phyloP scores from a whole-genome alignment of 2,888 invertebrate genomes.

The Danaus chrysippus region DNA sequence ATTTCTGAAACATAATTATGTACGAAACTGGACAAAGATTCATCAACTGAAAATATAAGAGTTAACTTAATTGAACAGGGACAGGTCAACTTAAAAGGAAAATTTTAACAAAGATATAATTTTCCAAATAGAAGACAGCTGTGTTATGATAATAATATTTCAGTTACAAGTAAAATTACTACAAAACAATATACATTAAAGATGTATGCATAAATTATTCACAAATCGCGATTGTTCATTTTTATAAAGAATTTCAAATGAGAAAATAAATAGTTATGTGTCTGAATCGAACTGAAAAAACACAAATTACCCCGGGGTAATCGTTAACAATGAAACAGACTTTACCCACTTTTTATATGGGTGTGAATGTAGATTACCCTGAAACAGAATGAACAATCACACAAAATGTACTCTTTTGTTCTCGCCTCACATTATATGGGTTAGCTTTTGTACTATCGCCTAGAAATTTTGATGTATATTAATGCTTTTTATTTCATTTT shows the following conservation, averaged over 20 bases:
- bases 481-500: not conserved
- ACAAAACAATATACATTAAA: no score
- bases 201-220: no score
- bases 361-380: constrained; percentile 19
- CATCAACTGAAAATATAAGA: not conserved
- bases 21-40: not conserved
- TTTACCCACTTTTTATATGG: constrained; percentile 16
- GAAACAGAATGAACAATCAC: constrained; percentile 8
- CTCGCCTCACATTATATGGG: not conserved
- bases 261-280: not conserved
- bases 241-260: not conserved
- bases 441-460: not conserved
- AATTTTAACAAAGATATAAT: not conserved
- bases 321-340: constrained; percentile 15
- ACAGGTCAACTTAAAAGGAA: not conserved
- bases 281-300: constrained; percentile 14
- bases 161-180: no score
- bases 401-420: constrained; percentile 2
- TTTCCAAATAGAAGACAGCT: not conserved
- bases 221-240: no score
- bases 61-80: constrained; percentile 2
- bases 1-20: no score
- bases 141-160: not conserved
- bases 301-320: constrained; percentile 18
- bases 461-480: not conserved